Evolutionary conservation across 2,797 vertebrate species (phyloP), one percentile per base, ranked within the genome.

Genomic region (Silurus lanzhouensis): DNA sequence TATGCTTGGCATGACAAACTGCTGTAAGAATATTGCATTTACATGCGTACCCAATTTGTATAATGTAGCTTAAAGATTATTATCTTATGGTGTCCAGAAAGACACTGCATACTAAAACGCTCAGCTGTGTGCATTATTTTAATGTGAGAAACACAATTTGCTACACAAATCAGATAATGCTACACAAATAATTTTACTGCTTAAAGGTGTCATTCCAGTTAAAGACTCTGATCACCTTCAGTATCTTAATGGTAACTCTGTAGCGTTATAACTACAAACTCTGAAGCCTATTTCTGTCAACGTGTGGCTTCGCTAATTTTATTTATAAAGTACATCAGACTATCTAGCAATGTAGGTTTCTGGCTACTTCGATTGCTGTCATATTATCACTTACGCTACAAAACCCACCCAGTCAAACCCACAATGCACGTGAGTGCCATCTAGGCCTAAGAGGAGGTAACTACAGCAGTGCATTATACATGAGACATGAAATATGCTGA

Each of bases 361-460:
- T 63, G 61, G 57, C 68, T 22, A 82, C 48, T 14, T 44, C 9
- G 38, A 52, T 14, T 13, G 1, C 25, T 63, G 48, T 52, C n/a
- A 19, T 55, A 55, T 67, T 7, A 2, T 58, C 12, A 9, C 8
- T 25, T 60, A 7, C 19, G 25, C 6, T 25, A 48, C 17, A 85
- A 66, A 22, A 31, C 2, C 79, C 14, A 25, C 44, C 6, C 74
- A 25, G 20, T 9, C 9, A 27, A 25, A 63, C 58, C 76, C 58
- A 63, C n/a, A 63, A 79, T 79, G 58, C 77, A 63, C 58, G 13
- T 63, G 58, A 85, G 80, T 52, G 84, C 84, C 80, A 74, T 86
- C 84, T 82, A 82, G 80, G 19, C 15, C 46, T 20, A 48, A 68
- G 9, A 55, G n/a, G 44, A 22, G 52, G 67, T 80, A 52, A 84